phyloP scores from a whole-genome alignment of 2,888 invertebrate genomes.

The Electrophaes corylata region DNA sequence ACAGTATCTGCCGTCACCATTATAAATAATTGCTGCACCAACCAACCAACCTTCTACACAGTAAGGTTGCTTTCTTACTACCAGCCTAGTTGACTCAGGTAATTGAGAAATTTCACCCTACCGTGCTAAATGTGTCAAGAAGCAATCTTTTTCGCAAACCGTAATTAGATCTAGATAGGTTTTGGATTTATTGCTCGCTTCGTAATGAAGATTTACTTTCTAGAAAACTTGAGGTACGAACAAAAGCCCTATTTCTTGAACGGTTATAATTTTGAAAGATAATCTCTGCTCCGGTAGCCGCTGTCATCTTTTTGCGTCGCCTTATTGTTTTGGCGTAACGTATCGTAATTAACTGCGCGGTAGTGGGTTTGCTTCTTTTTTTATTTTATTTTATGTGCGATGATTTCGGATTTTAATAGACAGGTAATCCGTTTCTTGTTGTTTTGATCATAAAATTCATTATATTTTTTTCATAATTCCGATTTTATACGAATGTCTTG shows the following conservation, averaged over 20 bases:
- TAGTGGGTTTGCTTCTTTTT: conserved; percentile 24
- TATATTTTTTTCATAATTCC: not conserved
- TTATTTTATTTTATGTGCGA: conserved; percentile 31
- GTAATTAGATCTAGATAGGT: conserved; percentile 68
- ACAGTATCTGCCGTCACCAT: conserved; percentile 65
- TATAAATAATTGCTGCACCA: conserved; percentile 63
- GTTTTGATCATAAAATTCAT: conserved; percentile 7
- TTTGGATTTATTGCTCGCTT: conserved; percentile 65
- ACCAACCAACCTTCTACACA: conserved; percentile 43
- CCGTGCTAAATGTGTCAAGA: conserved; percentile 27
- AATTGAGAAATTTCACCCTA: conserved; percentile 38
- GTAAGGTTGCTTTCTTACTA: conserved; percentile 45
- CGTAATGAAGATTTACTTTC: conserved; percentile 79
- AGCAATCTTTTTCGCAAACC: conserved; percentile 39
- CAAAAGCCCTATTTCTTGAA: conserved; percentile 59
- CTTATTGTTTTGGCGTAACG: conserved; percentile 40
- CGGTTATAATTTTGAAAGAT: conserved; percentile 72
- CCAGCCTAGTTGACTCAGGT: conserved; percentile 10
- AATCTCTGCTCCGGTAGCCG: conserved; percentile 62
- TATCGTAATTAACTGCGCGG: conserved; percentile 36
- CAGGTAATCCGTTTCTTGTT: conserved; percentile 5
- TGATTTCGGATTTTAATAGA: conserved; percentile 22
- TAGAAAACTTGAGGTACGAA: conserved; percentile 54
- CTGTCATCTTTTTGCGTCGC: conserved; percentile 58
- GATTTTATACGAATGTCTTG: not conserved